These are phyloP conservation scores for Atherinomorus stipes DNA, from an alignment of 2,113 vertebrate genomes.

Conservation along the genomic window DNA sequence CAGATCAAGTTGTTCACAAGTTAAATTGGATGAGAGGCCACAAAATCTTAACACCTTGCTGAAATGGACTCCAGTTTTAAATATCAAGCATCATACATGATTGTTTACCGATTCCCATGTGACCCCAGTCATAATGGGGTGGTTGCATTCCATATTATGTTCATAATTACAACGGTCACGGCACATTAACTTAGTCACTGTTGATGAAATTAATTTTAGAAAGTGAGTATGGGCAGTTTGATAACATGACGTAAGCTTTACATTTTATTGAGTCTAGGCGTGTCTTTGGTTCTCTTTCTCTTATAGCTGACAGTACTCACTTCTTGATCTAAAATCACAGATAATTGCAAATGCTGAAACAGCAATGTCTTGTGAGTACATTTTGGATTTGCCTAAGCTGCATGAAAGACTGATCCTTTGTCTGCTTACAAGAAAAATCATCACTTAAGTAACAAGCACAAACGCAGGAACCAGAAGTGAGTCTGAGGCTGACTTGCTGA, in stretches of 20 bases:
- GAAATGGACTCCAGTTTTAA: conserved; percentile 64
- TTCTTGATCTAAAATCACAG: conserved; percentile 12
- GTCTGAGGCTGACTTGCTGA: conserved; percentile 64
- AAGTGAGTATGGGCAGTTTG: conserved; percentile 47
- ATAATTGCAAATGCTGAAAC: conserved; percentile 38
- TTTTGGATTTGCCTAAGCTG: conserved; percentile 42
- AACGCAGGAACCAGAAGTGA: conserved; percentile 41
- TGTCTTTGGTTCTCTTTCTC: conserved; percentile 16
- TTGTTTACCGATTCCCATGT: conserved; percentile 67
- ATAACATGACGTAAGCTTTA: conserved; percentile 26
- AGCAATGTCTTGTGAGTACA: conserved; percentile 29
- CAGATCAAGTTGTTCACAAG: conserved; percentile 53
- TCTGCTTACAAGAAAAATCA: conserved; percentile 9
- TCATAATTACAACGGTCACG: conserved; percentile 76
- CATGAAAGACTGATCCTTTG: conserved; percentile 36
- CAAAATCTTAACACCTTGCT: conserved; percentile 64
- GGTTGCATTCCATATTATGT: conserved; percentile 73
- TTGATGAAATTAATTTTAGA: conserved; percentile 75
- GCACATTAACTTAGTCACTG: conserved; percentile 73
- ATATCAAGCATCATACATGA: conserved; percentile 68
- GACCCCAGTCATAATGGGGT: conserved; percentile 67
- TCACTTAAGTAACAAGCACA: neutral
- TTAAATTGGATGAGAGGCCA: conserved; percentile 66
- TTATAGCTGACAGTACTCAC: neutral
- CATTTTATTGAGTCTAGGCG: conserved; percentile 19